Percentiles rank a stretch among this genome's conserved stretches.
Conservation (phyloP, 2,888 invertebrate species). For the Agrilus biguttatus region DNA sequence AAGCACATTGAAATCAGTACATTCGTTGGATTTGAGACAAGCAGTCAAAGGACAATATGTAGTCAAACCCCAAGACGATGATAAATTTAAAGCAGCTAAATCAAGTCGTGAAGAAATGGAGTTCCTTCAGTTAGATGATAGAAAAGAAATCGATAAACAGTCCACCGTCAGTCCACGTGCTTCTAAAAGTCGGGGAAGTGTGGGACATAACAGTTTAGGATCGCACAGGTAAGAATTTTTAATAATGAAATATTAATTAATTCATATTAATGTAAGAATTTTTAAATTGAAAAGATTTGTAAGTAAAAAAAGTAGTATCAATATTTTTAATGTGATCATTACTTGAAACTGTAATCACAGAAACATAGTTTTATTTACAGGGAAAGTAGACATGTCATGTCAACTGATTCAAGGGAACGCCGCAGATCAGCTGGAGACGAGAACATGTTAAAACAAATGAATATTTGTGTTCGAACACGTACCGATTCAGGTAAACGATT, state of each 20-base stretch:
- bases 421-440: constrained; percentile 77
- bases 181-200: constrained; percentile 33
- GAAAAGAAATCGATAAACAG: constrained; percentile 12
- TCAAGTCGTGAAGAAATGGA: constrained; percentile 43
- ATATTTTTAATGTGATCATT: neutral
- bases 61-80: constrained; percentile 50
- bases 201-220: constrained; percentile 30
- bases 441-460: constrained; percentile 50
- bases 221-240: constrained; percentile 21
- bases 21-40: constrained; percentile 28
- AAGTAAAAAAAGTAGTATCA: neutral
- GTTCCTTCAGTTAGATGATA: constrained; percentile 35
- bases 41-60: constrained; percentile 40
- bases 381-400: constrained; percentile 18
- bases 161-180: constrained; percentile 20
- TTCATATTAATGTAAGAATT: too few species aligned
- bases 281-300: neutral
- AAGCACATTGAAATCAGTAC: constrained; percentile 18
- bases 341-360: neutral
- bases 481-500: constrained; percentile 78
- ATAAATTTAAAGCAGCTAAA: constrained; percentile 48
- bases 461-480: constrained; percentile 63
- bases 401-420: constrained; percentile 39
- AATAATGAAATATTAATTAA: too few species aligned
- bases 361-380: constrained; percentile 11